phyloP scores from a whole-genome alignment of 64 coral and sea anemone species.

The Orbicella faveolata region DNA sequence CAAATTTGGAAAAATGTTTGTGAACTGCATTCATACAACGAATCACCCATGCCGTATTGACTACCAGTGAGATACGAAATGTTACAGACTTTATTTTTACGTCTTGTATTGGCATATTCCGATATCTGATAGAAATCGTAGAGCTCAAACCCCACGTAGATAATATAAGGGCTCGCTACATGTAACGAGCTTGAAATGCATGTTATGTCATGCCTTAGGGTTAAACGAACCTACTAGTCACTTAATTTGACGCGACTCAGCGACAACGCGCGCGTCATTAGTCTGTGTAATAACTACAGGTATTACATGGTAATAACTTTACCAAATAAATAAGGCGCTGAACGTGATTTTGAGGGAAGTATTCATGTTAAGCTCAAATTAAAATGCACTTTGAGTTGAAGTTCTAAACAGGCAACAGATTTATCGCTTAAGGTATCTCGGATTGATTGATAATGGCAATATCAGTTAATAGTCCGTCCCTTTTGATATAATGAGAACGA shows the following conservation, averaged over 20 bases:
- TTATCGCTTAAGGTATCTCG: background rate
- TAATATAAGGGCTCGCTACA: background rate
- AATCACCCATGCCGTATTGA: too few species aligned
- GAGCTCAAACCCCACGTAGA: background rate
- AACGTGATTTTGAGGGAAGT: background rate
- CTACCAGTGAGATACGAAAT: too few species aligned
- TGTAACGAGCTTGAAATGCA: background rate
- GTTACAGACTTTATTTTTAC: too few species aligned
- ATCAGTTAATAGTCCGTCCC: background rate
- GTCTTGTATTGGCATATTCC: background rate
- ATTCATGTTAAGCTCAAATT: background rate
- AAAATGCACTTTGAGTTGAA: background rate
- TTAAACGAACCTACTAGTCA: background rate
- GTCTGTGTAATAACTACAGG: background rate
- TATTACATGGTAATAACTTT: background rate
- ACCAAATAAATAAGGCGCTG: background rate
- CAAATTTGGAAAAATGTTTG: too few species aligned
- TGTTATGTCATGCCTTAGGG: background rate
- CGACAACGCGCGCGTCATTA: background rate
- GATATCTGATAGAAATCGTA: background rate
- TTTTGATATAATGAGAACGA: background rate
- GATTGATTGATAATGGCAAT: background rate
- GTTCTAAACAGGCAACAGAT: background rate
- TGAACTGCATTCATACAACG: too few species aligned
- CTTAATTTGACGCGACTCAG: background rate